A percentile compares a stretch with the other conserved stretches of the same genome.
phyloP scores from a whole-genome alignment of 2,797 vertebrate genomes.

The Loris lydekkerianus region DNA sequence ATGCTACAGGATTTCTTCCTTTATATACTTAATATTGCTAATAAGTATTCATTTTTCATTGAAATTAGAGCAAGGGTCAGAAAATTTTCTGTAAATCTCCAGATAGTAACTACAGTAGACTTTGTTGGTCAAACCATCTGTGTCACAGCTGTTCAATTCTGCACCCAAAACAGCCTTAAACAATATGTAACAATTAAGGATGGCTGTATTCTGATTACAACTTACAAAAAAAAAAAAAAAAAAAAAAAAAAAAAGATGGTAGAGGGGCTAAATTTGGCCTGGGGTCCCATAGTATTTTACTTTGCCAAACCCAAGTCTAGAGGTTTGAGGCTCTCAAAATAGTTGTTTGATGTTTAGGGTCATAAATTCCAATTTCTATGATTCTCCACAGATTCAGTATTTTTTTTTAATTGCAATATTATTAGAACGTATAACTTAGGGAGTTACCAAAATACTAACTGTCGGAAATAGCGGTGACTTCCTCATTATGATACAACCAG shows the following conservation, averaged over 20 bases:
- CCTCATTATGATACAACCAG: conserved; percentile 96
- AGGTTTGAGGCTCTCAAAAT: background rate
- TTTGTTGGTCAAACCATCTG: background rate
- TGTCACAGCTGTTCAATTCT: background rate
- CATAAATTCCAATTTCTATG: background rate
- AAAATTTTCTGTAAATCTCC: background rate
- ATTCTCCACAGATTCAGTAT: background rate
- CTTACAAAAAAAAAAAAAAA: background rate
- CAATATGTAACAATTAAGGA: fast-evolving
- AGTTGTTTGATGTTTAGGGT: background rate
- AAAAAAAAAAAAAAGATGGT: background rate
- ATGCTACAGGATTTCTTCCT: background rate
- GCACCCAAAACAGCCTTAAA: background rate
- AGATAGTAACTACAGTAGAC: background rate
- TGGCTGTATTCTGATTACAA: background rate
- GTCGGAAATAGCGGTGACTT: conserved; percentile 94
- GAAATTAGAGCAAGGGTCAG: background rate
- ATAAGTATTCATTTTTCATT: background rate
- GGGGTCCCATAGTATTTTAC: background rate
- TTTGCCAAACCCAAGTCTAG: background rate
- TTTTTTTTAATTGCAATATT: background rate
- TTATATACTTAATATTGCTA: background rate
- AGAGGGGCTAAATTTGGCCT: background rate
- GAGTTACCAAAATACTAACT: conserved; percentile 96
- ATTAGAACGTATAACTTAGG: conserved; percentile 87